Conservation (phyloP, 2,797 vertebrate species). For the Rhyacichthys aspro region DNA sequence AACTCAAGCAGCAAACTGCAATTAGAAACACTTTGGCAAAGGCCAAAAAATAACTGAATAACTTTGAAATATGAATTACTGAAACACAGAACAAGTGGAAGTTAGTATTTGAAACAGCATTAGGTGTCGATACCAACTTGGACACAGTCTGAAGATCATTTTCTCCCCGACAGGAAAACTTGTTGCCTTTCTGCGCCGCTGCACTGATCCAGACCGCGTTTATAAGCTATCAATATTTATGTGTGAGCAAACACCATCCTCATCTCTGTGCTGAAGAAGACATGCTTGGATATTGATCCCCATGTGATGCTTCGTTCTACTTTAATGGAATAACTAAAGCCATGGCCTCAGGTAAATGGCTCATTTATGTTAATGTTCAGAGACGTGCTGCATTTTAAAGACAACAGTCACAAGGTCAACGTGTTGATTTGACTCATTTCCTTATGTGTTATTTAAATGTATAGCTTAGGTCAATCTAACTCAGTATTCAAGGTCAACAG, state of each 20-base stretch:
- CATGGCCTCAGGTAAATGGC: constrained; percentile 61
- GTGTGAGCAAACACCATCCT: constrained; percentile 44
- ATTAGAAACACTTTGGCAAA: constrained; percentile 39
- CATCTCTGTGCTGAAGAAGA: constrained; percentile 60
- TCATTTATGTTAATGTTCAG: constrained; percentile 48
- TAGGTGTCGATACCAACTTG: neutral
- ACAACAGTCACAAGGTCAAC: constrained; percentile 27
- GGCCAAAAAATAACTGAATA: constrained; percentile 54
- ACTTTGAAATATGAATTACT: constrained; percentile 58
- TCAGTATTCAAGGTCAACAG: neutral
- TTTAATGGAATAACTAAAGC: constrained; percentile 65
- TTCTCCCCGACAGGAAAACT: constrained; percentile 8
- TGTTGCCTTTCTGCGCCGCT: constrained; percentile 18
- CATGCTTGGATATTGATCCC: constrained; percentile 60
- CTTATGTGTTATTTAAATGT: neutral
- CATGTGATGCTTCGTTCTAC: constrained; percentile 17
- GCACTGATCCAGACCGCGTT: constrained; percentile 44
- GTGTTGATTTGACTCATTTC: constrained; percentile 30
- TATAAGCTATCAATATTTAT: constrained; percentile 67
- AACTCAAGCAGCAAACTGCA: constrained; percentile 21
- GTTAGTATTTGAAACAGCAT: constrained; percentile 33
- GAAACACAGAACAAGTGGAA: constrained; percentile 35
- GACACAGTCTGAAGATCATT: constrained; percentile 6
- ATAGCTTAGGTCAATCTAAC: too few species aligned
- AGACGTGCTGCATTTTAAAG: constrained; percentile 31